These are phyloP conservation scores for Buphagus erythrorhynchus DNA, from an alignment of 2,797 vertebrate genomes.

Conservation along the genomic window DNA sequence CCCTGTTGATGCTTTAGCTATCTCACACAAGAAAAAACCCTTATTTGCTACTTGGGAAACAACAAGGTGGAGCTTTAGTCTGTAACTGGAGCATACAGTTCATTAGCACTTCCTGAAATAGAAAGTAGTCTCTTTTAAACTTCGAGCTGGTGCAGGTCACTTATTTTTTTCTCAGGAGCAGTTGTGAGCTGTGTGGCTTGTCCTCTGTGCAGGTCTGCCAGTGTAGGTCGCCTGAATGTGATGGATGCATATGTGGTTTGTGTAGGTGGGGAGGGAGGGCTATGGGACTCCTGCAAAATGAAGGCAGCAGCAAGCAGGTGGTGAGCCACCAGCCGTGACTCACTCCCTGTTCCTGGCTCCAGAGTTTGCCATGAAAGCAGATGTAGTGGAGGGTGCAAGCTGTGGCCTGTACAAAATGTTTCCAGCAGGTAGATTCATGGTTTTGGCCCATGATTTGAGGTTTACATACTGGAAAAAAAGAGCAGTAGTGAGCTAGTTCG, in stretches of 20 bases:
- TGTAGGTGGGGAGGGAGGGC: not conserved
- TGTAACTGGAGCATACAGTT: not conserved
- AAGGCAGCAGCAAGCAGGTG: not conserved
- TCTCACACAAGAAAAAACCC: not conserved
- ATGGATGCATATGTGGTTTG: not conserved
- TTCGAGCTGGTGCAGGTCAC: not conserved
- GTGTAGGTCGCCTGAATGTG: rapidly evolving
- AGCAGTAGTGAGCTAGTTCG: not conserved
- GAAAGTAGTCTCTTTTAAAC: not conserved
- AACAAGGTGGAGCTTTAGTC: not conserved
- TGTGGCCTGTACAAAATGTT: not conserved
- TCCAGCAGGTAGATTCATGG: not conserved
- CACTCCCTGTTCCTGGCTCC: not conserved
- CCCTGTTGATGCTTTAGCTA: not conserved
- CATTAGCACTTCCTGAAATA: not conserved
- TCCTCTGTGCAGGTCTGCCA: not conserved
- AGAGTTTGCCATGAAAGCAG: not conserved
- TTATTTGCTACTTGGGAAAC: not conserved
- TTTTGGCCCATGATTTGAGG: not conserved
- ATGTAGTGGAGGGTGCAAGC: not conserved
- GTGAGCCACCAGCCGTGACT: not conserved
- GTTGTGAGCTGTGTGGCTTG: not conserved
- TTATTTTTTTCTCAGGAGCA: not conserved
- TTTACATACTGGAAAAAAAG: not conserved
- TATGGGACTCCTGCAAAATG: not conserved